phyloP scores from a whole-genome alignment of 1,140 invertebrate species.

The Pararge aegeria region DNA sequence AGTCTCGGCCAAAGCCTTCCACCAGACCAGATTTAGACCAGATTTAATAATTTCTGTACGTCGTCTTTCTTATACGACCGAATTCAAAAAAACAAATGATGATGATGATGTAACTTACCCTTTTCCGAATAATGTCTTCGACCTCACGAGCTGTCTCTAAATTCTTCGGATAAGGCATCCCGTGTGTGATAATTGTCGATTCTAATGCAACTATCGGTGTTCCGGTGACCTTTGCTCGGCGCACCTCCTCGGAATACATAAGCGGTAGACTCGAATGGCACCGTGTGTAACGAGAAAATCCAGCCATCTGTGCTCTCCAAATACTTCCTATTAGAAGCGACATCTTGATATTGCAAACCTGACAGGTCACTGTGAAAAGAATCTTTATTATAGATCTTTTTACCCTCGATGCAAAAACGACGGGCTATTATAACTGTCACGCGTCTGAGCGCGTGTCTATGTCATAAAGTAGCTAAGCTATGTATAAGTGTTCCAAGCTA shows the following conservation, averaged over 20 bases:
- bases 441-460: too few relatives aligned
- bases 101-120: conserved; percentile 76
- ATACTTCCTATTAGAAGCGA: conserved; percentile 42
- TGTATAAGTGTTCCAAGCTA: too few relatives aligned
- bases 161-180: conserved; percentile 97
- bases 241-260: conserved; percentile 81
- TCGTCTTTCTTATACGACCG: too few relatives aligned
- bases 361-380: neutral
- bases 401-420: too few relatives aligned
- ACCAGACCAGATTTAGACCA: too few relatives aligned
- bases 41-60: too few relatives aligned
- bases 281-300: conserved; percentile 25
- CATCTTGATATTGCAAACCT: conserved; percentile 38
- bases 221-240: conserved; percentile 77
- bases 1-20: too few relatives aligned
- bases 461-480: too few relatives aligned
- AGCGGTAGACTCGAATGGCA: conserved; percentile 29
- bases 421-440: too few relatives aligned
- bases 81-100: too few relatives aligned
- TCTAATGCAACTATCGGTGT: conserved; percentile 95
- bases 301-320: conserved; percentile 25
- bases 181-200: conserved; percentile 98
- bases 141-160: conserved; percentile 91
- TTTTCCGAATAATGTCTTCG: conserved; percentile 87
- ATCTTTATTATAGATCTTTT: neutral